Evolutionary conservation across 2,113 vertebrate species (phyloP).

Genomic region (Smithornis capensis): DNA sequence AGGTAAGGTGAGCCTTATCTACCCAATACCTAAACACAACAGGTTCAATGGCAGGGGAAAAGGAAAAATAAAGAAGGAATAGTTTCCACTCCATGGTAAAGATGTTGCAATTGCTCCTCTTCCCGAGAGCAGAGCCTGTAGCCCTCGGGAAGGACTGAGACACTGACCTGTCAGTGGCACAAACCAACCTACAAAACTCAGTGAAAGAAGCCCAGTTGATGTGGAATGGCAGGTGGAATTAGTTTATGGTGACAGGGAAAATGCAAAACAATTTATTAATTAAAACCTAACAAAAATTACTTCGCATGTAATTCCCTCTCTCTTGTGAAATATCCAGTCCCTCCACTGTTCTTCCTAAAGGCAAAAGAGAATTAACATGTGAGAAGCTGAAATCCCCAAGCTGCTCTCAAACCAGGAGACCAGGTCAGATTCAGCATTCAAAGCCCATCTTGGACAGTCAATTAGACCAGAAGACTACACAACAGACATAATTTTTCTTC

Average conservation of each 20-base stretch:
- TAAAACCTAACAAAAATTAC: background rate
- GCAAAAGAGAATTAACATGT: background rate
- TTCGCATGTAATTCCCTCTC: background rate
- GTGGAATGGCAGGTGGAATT: background rate
- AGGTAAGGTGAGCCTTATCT: background rate
- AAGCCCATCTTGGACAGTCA: background rate
- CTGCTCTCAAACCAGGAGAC: background rate
- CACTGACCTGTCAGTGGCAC: fast-evolving
- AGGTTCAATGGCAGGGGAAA: background rate
- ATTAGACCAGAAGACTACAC: background rate
- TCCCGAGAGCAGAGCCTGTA: background rate
- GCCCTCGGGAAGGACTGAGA: background rate
- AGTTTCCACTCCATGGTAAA: background rate
- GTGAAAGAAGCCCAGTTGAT: background rate
- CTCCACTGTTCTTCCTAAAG: background rate
- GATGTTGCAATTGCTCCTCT: background rate
- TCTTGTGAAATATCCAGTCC: background rate
- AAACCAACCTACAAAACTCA: background rate
- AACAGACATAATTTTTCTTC: background rate
- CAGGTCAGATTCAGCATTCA: background rate
- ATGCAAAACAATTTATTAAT: background rate
- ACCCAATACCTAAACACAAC: background rate
- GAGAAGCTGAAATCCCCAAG: background rate
- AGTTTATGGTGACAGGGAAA: background rate
- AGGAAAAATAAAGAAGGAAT: background rate